Evolutionary conservation across 2,113 vertebrate genomes (phyloP).

Genomic region (Tupaia tana): DNA sequence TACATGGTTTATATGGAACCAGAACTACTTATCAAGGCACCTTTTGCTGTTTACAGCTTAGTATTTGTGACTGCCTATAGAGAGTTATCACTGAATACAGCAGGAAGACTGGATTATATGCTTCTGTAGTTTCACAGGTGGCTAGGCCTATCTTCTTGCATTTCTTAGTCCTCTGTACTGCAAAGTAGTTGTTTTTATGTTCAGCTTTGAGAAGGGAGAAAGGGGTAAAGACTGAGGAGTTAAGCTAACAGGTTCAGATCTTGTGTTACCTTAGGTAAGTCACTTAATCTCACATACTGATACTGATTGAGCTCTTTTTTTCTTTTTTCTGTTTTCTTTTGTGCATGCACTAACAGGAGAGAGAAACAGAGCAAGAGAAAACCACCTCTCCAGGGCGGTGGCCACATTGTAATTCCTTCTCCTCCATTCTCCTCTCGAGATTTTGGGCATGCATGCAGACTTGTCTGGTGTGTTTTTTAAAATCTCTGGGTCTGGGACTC

Average conservation of each 20-base stretch:
- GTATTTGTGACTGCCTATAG: slow-evolving; percentile 24
- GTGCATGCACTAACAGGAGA: no score
- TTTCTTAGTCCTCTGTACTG: background rate
- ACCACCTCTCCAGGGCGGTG: no score
- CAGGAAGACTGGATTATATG: background rate
- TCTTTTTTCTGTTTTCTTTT: no score
- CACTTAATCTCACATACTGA: background rate
- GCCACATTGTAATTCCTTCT: no score
- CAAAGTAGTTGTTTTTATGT: background rate
- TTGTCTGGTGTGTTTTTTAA: no score
- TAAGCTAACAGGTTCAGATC: slow-evolving; percentile 6
- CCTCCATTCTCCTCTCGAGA: no score
- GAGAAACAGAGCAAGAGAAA: no score
- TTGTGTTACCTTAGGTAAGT: slow-evolving; percentile 17
- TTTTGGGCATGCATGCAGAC: no score
- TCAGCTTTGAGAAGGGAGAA: background rate
- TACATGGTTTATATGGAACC: background rate
- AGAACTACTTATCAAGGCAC: background rate
- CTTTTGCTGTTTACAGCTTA: background rate
- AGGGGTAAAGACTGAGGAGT: background rate
- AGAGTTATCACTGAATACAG: background rate
- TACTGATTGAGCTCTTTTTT: no score
- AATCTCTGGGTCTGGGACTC: no score
- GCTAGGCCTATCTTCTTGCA: background rate
- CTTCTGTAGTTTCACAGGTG: background rate